These are phyloP conservation scores for Lomographa bimaculata DNA, from an alignment of 2,888 invertebrate species.

Conservation along the genomic window DNA sequence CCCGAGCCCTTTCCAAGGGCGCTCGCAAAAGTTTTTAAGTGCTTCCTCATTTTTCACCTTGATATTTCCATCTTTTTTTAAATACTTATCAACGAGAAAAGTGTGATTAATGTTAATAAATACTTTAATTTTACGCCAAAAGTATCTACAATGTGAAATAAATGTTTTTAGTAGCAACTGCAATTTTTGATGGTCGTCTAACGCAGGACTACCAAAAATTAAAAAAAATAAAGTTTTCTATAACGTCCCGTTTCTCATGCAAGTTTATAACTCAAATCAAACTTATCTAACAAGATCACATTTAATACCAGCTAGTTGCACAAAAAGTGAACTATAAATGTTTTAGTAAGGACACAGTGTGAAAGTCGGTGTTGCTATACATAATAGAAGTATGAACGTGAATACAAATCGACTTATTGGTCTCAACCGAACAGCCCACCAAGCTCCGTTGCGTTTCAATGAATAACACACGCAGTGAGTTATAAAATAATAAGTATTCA, in stretches of 20 bases:
- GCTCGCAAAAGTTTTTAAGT: conserved; percentile 34
- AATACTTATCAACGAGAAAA: no score
- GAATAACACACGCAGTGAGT: conserved; percentile 32
- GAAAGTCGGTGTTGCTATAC: conserved; percentile 29
- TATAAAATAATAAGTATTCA: conserved; percentile 42
- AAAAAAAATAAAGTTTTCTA: no score
- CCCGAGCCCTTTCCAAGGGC: conserved; percentile 47
- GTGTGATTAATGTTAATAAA: no score
- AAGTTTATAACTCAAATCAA: conserved; percentile 22
- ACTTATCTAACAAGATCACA: conserved; percentile 29
- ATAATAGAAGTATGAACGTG: conserved; percentile 36
- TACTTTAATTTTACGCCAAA: no score
- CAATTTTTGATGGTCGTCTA: no score
- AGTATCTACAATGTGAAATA: no score
- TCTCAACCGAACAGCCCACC: conserved; percentile 18
- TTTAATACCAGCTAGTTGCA: conserved; percentile 28
- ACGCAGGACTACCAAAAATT: no score
- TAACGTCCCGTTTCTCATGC: conserved; percentile 8
- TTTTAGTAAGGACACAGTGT: conserved; percentile 33
- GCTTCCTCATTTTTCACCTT: conserved; percentile 35
- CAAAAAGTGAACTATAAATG: conserved; percentile 23
- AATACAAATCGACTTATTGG: conserved; percentile 42
- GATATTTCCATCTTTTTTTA: no score
- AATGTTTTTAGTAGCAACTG: no score
- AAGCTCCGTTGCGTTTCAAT: conserved; percentile 38